phyloP scores from a whole-genome alignment of 2,113 vertebrate species.

The Gobio gobio region DNA sequence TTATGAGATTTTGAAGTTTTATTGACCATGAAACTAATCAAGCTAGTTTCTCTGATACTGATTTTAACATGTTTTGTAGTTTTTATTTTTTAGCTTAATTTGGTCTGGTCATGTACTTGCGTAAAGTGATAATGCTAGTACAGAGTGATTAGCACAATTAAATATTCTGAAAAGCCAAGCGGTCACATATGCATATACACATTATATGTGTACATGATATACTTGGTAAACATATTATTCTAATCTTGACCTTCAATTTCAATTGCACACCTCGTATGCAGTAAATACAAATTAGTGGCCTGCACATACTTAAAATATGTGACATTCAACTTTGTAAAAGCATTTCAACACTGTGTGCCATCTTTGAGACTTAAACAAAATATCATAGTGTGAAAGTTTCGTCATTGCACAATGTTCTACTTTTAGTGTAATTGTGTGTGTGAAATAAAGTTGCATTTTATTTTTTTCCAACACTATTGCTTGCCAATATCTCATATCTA shows the following conservation, averaged over 20 bases:
- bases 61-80: background rate
- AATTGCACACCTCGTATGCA: background rate
- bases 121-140: background rate
- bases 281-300: background rate
- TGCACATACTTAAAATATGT: background rate
- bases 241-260: slow-evolving; percentile 6
- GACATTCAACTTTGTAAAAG: background rate
- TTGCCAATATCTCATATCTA: background rate
- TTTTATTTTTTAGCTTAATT: background rate
- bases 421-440: background rate
- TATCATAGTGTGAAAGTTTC: background rate
- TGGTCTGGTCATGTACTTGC: background rate
- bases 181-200: background rate
- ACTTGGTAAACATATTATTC: background rate
- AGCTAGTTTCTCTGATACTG: background rate
- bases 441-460: background rate
- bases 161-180: background rate
- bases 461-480: slow-evolving; percentile 5
- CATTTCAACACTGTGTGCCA: background rate
- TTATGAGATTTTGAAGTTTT: background rate
- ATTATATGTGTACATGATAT: background rate
- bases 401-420: background rate
- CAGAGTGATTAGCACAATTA: background rate
- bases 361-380: background rate
- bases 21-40: background rate